Conservation (phyloP, 2,888 invertebrate genomes). For the Lissonota sp. region DNA sequence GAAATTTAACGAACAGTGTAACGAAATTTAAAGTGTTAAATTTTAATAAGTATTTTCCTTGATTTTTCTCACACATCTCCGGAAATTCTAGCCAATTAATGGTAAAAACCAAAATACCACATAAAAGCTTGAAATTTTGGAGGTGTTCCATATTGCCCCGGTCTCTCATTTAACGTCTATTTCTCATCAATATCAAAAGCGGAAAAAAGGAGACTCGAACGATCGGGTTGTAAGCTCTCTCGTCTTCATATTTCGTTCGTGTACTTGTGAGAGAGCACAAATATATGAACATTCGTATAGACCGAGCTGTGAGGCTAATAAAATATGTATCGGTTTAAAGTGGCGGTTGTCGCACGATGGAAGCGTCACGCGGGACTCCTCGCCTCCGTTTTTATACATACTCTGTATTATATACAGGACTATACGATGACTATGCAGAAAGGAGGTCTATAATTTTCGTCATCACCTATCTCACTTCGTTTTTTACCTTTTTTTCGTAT, state of each 20-base stretch:
- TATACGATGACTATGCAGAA: slow-evolving; percentile 39
- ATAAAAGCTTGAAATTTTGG: neutral
- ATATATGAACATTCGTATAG: too few relatives aligned
- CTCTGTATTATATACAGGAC: slow-evolving; percentile 59
- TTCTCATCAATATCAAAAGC: neutral
- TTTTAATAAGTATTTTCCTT: too few relatives aligned
- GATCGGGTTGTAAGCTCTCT: slow-evolving; percentile 15
- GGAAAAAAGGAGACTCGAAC: slow-evolving; percentile 4
- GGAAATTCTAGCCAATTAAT: too few relatives aligned
- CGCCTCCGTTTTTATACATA: slow-evolving; percentile 14
- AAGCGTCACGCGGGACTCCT: slow-evolving; percentile 60
- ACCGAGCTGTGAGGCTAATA: slow-evolving; percentile 66
- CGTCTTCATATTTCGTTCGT: neutral
- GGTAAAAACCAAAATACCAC: neutral
- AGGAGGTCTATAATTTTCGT: slow-evolving; percentile 72
- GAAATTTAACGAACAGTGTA: too few relatives aligned
- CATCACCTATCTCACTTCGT: slow-evolving; percentile 44
- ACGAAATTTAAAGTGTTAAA: too few relatives aligned
- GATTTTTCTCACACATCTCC: too few relatives aligned
- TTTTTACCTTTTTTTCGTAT: neutral
- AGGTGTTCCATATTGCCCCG: slow-evolving; percentile 4
- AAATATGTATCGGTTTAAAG: slow-evolving; percentile 78
- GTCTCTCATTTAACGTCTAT: neutral
- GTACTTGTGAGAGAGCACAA: slow-evolving; percentile 42
- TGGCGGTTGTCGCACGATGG: slow-evolving; percentile 69